Evolutionary conservation across 23 tunicate species (phyloP), one percentile per base, ranked within the genome.

Genomic region (Styela clava): DNA sequence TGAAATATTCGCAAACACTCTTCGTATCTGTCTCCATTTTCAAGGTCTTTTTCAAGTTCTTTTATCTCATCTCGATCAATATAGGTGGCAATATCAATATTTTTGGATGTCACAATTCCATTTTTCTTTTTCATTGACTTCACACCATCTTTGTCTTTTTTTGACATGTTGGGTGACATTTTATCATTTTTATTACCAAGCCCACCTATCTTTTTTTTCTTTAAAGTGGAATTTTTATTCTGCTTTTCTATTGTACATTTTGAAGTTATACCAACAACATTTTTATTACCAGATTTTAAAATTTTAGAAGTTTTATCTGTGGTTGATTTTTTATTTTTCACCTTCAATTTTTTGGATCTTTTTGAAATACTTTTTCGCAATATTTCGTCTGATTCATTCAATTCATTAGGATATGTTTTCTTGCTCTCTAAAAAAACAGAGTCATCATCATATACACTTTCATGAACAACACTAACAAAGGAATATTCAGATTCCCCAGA

Each of bases 1-100:
- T 88, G 82, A 61, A 74, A 88, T 12, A 88, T 88, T 69, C 74
- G 86, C 44, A 73, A 83, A 34, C 93, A 88, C 69, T 88, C 93
- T n/a, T 83, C 83, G 33, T 52, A 88, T 24, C 72, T 35, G 16
- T 83, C 83, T 16, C 61, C 73, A 30, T 69, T 71, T 26, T 83
- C 69, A 24, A 85, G 63, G 20, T 88, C 87, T 78, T 83, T 61
- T 21, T 88, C 87, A 16, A 88, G 36, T 84, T 62, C 78, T 26
- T 83, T 85, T 22, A 88, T 88, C 62, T 88, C 93, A 24, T 83
- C 80, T 72, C 81, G 69, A 74, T 78, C 73, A 34, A 88, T 83
- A 72, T 78, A 88, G 0, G 70, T 78, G 31, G 62, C 67, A 27
- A 88, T 78, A 27, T 76, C 82, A n/a, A 63, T 85, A 35, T 69